Evolutionary conservation across 2,888 invertebrate species (phyloP).

Genomic region (Microplitis manilae): DNA sequence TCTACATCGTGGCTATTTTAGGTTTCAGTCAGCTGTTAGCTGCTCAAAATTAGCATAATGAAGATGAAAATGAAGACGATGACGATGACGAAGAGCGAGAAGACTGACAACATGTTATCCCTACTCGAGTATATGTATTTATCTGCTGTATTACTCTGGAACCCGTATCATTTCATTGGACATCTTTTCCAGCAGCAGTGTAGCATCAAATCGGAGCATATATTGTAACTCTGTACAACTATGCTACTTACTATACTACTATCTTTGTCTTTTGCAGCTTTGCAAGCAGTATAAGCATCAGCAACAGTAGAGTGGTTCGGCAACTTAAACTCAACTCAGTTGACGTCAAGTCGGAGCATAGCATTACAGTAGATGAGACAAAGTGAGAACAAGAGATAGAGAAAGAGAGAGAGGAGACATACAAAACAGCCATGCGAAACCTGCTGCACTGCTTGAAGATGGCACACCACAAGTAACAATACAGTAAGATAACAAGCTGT

Average conservation of each 20-base stretch:
- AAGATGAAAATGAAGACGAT: slow-evolving; percentile 52
- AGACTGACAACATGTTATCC: neutral
- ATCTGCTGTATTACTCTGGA: too few relatives aligned
- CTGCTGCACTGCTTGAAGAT: slow-evolving; percentile 58
- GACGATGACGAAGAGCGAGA: neutral
- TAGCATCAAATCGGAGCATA: neutral
- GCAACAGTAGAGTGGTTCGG: slow-evolving; percentile 49
- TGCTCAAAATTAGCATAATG: slow-evolving; percentile 68
- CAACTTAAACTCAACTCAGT: slow-evolving; percentile 42
- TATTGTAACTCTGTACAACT: neutral
- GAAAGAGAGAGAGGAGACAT: slow-evolving; percentile 33
- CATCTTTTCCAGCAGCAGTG: slow-evolving; percentile 45
- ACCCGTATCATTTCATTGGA: neutral
- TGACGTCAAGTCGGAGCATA: slow-evolving; percentile 48
- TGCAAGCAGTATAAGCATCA: slow-evolving; percentile 28
- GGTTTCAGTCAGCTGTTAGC: slow-evolving; percentile 64
- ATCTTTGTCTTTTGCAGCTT: slow-evolving; percentile 48
- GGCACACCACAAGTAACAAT: slow-evolving; percentile 60
- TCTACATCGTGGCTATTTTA: slow-evolving; percentile 61
- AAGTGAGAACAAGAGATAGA: slow-evolving; percentile 34
- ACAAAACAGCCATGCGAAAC: slow-evolving; percentile 46
- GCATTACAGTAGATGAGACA: slow-evolving; percentile 5
- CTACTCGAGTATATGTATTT: too few relatives aligned
- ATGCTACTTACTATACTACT: slow-evolving; percentile 4
- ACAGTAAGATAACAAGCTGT: slow-evolving; percentile 65